Percentiles rank a stretch among this genome's conserved stretches.
These are phyloP conservation scores for Conus ventricosus DNA, from an alignment of 1,140 invertebrate species.

Conservation along the genomic window DNA sequence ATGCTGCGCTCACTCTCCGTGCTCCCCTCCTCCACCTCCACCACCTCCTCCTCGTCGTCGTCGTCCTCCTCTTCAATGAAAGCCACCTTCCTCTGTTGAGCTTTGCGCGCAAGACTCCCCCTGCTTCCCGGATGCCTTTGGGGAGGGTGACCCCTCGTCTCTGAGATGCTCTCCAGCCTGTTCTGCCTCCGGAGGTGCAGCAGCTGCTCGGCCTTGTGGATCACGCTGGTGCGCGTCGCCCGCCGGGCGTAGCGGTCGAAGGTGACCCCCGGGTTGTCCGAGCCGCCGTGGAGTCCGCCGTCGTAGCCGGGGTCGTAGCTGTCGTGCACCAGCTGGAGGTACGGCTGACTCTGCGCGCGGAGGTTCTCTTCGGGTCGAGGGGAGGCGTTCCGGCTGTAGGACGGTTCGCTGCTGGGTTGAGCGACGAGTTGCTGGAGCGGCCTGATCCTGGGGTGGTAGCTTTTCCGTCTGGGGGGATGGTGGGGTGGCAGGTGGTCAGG, in stretches of 20 bases:
- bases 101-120: too few relatives aligned
- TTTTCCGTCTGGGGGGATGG: neutral
- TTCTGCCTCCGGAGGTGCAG: conserved; percentile 19
- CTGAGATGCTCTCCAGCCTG: conserved; percentile 3
- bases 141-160: neutral
- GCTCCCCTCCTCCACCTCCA: neutral
- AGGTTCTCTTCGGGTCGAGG: neutral
- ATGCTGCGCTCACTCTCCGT: neutral
- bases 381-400: conserved; percentile 19
- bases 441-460: neutral
- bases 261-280: neutral
- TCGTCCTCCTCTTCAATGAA: conserved; percentile 13
- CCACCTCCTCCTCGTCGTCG: neutral
- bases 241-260: conserved; percentile 30
- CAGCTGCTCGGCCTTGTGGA: conserved; percentile 44
- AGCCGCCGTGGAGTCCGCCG: neutral
- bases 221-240: conserved; percentile 36
- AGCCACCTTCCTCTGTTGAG: neutral
- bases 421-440: neutral
- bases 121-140: too few relatives aligned
- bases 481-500: neutral
- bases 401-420: conserved; percentile 16
- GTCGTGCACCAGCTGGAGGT: conserved; percentile 17
- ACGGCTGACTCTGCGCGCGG: neutral
- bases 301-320: neutral